These are phyloP conservation scores for Cepaea nemoralis DNA, from an alignment of 1,140 invertebrate genomes.

Conservation along the genomic window DNA sequence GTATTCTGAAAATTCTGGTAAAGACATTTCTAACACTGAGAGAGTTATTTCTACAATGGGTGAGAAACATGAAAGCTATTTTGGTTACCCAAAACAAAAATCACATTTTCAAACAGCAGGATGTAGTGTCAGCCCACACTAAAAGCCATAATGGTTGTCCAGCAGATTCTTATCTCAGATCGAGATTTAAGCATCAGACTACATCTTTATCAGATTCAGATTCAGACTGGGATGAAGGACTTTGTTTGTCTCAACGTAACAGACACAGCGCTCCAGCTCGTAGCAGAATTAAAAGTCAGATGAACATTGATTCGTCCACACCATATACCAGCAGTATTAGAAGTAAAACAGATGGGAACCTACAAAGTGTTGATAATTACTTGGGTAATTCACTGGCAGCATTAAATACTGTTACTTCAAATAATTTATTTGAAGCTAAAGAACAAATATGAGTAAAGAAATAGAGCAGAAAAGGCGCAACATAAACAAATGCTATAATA, in stretches of 20 bases:
- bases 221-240: constrained; percentile 31
- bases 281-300: constrained; percentile 17
- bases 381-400: background rate
- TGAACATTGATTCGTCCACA: no score
- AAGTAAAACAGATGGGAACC: background rate
- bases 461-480: no score
- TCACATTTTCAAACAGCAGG: background rate
- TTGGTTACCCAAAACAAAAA: background rate
- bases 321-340: background rate
- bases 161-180: background rate
- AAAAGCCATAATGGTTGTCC: background rate
- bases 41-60: background rate
- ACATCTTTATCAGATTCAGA: constrained; percentile 37
- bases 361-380: background rate
- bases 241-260: background rate
- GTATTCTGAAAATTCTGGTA: background rate
- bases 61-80: background rate
- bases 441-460: background rate
- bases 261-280: constrained; percentile 17
- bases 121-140: background rate
- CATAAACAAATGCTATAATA: no score
- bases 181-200: background rate
- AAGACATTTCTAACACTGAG: background rate
- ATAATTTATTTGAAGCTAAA: background rate
- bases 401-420: background rate